Conservation (phyloP, 2,113 vertebrate species). For the Brachyhypopomus occidentalis region DNA sequence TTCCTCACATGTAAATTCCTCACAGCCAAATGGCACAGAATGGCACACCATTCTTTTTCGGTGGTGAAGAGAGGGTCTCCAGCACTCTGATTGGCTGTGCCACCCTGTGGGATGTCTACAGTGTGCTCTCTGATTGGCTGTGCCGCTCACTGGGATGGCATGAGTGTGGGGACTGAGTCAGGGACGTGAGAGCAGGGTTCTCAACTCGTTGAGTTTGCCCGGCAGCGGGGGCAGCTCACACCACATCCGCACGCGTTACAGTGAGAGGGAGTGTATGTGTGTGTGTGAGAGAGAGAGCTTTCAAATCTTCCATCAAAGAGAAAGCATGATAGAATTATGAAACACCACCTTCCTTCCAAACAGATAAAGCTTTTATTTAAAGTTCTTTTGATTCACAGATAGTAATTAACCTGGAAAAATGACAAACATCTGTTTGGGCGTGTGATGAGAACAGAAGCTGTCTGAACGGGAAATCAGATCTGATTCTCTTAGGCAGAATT, state of each 20-base stretch:
- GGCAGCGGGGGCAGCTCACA: too few relatives aligned
- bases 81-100: too few relatives aligned
- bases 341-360: neutral
- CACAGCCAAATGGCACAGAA: too few relatives aligned
- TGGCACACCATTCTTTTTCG: too few relatives aligned
- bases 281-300: neutral
- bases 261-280: neutral
- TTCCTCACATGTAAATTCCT: too few relatives aligned
- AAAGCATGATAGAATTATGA: neutral
- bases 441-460: neutral
- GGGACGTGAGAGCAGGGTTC: too few relatives aligned
- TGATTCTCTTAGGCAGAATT: neutral
- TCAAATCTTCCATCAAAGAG: conserved; percentile 6
- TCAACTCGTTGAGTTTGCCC: too few relatives aligned
- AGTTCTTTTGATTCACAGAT: neutral
- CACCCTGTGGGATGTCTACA: too few relatives aligned
- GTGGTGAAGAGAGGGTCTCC: too few relatives aligned
- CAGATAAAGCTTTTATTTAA: neutral
- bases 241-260: neutral
- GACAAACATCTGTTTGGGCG: neutral
- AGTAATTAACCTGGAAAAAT: conserved; percentile 15
- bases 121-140: neutral
- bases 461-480: neutral
- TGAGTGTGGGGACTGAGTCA: too few relatives aligned
- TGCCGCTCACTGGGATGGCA: neutral